Percentiles rank a stretch among this genome's conserved stretches.
phyloP scores from a whole-genome alignment of 2,113 vertebrate genomes.

The Percopsis transmontana region DNA sequence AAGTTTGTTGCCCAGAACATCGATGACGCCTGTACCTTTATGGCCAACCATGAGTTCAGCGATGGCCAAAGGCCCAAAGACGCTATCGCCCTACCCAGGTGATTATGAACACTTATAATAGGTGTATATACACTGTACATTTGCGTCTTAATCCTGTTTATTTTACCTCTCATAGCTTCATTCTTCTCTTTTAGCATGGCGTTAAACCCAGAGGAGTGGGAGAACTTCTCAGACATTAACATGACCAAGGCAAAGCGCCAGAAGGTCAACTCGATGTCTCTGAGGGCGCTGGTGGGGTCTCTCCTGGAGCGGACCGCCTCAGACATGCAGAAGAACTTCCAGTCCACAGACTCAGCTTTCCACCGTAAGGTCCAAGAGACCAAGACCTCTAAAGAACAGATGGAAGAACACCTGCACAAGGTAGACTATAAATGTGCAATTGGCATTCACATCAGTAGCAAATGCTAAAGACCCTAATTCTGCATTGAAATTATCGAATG shows the following conservation, averaged over 20 bases:
- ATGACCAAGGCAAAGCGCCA: slow-evolving; percentile 86
- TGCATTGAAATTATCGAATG: no score
- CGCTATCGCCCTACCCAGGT: slow-evolving; percentile 40
- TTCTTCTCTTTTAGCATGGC: slow-evolving; percentile 58
- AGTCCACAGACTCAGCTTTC: slow-evolving; percentile 75
- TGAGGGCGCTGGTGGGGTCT: slow-evolving; percentile 80
- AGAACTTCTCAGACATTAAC: slow-evolving; percentile 82
- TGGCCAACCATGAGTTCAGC: slow-evolving; percentile 78
- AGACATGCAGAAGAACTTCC: slow-evolving; percentile 79
- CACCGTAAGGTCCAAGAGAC: slow-evolving; percentile 77
- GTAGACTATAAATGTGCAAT: slow-evolving; percentile 49
- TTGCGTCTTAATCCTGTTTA: neutral
- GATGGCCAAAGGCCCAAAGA: slow-evolving; percentile 29
- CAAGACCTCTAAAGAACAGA: slow-evolving; percentile 81
- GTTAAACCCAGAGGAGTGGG: slow-evolving; percentile 85
- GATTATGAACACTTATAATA: slow-evolving; percentile 20
- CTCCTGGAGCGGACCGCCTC: slow-evolving; percentile 82
- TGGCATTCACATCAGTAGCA: neutral
- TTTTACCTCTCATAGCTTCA: neutral
- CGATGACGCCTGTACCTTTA: slow-evolving; percentile 83
- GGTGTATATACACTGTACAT: no score
- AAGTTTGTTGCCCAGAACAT: slow-evolving; percentile 85
- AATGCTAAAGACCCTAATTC: neutral
- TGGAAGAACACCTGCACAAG: slow-evolving; percentile 84
- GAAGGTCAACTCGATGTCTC: slow-evolving; percentile 79